Conservation (phyloP, 2,797 vertebrate genomes). For the Kryptolebias ocellatus region DNA sequence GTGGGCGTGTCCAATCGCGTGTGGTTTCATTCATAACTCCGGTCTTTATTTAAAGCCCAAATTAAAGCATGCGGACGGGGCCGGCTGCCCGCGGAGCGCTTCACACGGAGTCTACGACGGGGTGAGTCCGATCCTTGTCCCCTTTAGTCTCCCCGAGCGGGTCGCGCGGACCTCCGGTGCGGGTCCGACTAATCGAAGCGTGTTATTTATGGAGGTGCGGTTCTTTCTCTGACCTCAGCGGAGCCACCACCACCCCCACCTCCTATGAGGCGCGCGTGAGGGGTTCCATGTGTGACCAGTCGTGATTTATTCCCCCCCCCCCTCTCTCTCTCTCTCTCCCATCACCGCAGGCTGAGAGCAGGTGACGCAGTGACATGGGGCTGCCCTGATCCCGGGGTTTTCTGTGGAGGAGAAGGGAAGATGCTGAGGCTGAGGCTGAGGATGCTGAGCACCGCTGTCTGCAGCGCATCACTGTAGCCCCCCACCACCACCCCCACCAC, state of each 20-base stretch:
- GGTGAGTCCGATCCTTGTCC: constrained; percentile 51
- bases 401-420: constrained; percentile 53
- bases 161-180: constrained; percentile 3
- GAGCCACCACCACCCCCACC: too few species aligned
- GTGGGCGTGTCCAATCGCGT: constrained; percentile 78
- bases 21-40: constrained; percentile 82
- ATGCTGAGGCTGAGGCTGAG: constrained; percentile 46
- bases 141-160: not conserved
- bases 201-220: not conserved
- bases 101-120: constrained; percentile 48
- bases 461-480: constrained; percentile 65
- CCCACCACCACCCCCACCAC: constrained; percentile 18
- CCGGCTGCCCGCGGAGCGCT: constrained; percentile 51
- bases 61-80: constrained; percentile 73
- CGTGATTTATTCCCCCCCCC: constrained; percentile 36
- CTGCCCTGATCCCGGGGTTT: constrained; percentile 53
- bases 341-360: constrained; percentile 49
- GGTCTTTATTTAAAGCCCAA: constrained; percentile 62
- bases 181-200: constrained; percentile 11
- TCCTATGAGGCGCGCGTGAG: too few species aligned
- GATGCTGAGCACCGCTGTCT: constrained; percentile 58
- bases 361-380: constrained; percentile 58
- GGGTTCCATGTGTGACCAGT: constrained; percentile 20
- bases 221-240: too few species aligned
- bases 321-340: too few species aligned